Percentiles rank a stretch among this genome's conserved stretches.
Evolutionary conservation across 2,797 vertebrate genomes (phyloP).

Genomic region (Lycodopsis pacificus): DNA sequence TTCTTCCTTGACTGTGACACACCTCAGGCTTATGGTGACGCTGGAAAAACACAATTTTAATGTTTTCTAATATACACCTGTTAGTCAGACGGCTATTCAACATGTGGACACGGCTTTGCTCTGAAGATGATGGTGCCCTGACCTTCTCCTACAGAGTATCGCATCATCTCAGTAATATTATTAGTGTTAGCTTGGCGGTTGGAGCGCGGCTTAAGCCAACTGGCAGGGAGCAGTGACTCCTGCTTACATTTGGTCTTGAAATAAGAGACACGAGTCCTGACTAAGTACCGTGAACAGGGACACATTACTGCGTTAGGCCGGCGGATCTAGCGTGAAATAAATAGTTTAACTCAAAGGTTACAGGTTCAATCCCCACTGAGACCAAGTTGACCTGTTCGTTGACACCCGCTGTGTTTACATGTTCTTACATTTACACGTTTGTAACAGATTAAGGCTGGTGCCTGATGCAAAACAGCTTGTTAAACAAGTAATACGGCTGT

Average conservation of each 20-base stretch:
- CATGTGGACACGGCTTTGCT: not conserved
- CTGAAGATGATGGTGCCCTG: conserved; percentile 29
- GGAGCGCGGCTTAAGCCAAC: conserved; percentile 11
- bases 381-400: conserved; percentile 15
- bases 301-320: not conserved
- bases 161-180: conserved; percentile 56
- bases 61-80: not conserved
- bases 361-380: not conserved
- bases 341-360: conserved; percentile 17
- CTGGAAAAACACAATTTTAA: not conserved
- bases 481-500: not conserved
- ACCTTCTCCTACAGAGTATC: conserved; percentile 53
- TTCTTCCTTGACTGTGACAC: not conserved
- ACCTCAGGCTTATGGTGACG: not conserved
- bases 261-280: conserved; percentile 24
- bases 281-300: not conserved
- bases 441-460: not conserved
- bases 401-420: conserved; percentile 10
- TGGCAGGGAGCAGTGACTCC: conserved; percentile 19
- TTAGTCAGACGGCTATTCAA: conserved; percentile 8
- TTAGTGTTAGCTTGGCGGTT: conserved; percentile 38
- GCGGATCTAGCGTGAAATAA: not conserved
- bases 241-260: conserved; percentile 41
- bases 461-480: not conserved
- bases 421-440: not conserved